phyloP scores from a whole-genome alignment of 2,888 invertebrate species.

The Acleris laterana region DNA sequence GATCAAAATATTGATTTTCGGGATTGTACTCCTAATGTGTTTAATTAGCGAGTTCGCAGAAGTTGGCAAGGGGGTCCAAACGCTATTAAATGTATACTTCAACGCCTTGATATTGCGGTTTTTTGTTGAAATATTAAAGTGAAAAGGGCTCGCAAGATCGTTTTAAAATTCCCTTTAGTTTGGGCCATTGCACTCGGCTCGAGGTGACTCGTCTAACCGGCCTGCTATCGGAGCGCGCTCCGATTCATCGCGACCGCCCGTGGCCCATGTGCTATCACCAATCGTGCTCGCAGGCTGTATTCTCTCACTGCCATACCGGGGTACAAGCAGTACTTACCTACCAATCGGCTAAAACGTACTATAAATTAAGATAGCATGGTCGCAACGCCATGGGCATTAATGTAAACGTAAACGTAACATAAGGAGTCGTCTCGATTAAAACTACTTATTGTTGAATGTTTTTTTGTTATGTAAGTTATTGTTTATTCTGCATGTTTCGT shows the following conservation, averaged over 20 bases:
- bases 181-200: conserved; percentile 79
- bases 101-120: not conserved
- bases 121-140: conserved; percentile 54
- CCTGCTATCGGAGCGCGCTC: conserved; percentile 78
- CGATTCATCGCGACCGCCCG: conserved; percentile 77
- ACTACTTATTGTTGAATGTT: too few relatives aligned
- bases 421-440: too few relatives aligned
- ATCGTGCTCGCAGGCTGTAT: conserved; percentile 69
- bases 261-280: conserved; percentile 74
- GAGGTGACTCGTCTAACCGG: conserved; percentile 79
- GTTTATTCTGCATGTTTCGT: too few relatives aligned
- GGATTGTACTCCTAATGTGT: not conserved
- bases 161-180: conserved; percentile 81
- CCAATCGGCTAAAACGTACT: conserved; percentile 7
- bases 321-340: conserved; percentile 31
- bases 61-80: not conserved
- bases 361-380: conserved; percentile 14
- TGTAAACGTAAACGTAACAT: too few relatives aligned
- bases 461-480: too few relatives aligned
- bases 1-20: conserved; percentile 16
- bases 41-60: conserved; percentile 13
- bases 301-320: conserved; percentile 52
- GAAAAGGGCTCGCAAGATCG: conserved; percentile 71
- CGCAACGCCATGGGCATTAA: conserved; percentile 1
- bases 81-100: too few relatives aligned